phyloP scores from a whole-genome alignment of 1,140 invertebrate species.

The Argopecten irradians region DNA sequence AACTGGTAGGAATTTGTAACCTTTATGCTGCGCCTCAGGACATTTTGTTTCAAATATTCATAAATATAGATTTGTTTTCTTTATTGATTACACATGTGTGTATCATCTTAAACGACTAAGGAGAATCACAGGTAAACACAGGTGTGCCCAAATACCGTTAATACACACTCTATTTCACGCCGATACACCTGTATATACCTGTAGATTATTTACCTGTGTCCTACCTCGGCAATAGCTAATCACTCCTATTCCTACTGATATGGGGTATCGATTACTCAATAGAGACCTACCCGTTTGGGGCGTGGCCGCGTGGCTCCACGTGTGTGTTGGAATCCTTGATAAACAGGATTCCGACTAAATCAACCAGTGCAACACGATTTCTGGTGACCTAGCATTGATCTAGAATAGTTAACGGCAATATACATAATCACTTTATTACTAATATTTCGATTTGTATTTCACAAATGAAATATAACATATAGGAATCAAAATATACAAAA shows the following conservation, averaged over 20 bases:
- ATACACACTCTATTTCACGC: neutral
- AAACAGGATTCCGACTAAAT: neutral
- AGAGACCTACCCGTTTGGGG: neutral
- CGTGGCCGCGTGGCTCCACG: neutral
- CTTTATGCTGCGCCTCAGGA: neutral
- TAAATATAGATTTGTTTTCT: neutral
- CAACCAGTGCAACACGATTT: too few relatives aligned
- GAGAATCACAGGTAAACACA: neutral
- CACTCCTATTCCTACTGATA: neutral
- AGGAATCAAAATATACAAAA: too few relatives aligned
- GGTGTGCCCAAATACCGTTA: constrained; percentile 14
- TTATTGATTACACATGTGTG: neutral
- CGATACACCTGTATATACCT: constrained; percentile 16
- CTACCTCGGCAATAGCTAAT: neutral
- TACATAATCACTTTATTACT: too few relatives aligned
- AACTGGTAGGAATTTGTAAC: neutral
- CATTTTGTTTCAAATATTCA: neutral
- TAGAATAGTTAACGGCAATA: too few relatives aligned
- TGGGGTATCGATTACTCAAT: neutral
- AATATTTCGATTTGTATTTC: too few relatives aligned
- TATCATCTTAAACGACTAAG: neutral
- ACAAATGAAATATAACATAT: too few relatives aligned
- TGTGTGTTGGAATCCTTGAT: neutral
- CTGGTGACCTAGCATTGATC: too few relatives aligned
- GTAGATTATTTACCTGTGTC: neutral